Conservation (phyloP, 2,113 vertebrate genomes). For the Strix uralensis region DNA sequence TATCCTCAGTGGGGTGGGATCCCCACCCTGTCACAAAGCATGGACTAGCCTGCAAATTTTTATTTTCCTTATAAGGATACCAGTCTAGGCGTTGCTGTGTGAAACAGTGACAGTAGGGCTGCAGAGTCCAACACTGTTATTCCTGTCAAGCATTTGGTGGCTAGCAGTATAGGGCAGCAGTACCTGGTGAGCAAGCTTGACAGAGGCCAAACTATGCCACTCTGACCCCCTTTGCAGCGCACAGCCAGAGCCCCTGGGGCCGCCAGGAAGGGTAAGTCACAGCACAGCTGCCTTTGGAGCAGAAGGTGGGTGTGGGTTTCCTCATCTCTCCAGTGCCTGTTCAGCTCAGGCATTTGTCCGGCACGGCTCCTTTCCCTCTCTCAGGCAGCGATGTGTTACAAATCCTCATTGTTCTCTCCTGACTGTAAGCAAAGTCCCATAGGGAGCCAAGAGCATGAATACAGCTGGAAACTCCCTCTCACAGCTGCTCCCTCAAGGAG, state of each 20-base stretch:
- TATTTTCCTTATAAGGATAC: not conserved
- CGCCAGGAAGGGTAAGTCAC: not conserved
- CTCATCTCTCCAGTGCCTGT: not conserved
- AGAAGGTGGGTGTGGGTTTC: not conserved
- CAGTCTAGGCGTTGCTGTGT: not conserved
- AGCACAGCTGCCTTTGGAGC: not conserved
- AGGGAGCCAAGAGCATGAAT: not conserved
- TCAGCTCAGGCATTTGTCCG: not conserved
- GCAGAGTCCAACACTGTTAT: not conserved
- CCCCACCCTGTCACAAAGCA: fast-evolving
- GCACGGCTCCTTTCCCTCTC: not conserved
- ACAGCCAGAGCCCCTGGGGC: not conserved
- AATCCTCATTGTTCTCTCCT: not conserved
- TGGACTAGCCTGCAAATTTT: not conserved
- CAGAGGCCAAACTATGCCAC: not conserved
- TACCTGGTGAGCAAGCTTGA: not conserved
- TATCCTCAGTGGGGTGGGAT: fast-evolving
- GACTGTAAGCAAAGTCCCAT: not conserved
- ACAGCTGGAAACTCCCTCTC: not conserved
- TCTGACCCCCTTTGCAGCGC: fast-evolving
- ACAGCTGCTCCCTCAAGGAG: not conserved
- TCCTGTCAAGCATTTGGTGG: fast-evolving
- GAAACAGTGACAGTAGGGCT: not conserved
- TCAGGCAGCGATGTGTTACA: fast-evolving
- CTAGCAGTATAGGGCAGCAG: not conserved